phyloP scores from a whole-genome alignment of 2,113 vertebrate genomes.

The Cinclus mexicanus region DNA sequence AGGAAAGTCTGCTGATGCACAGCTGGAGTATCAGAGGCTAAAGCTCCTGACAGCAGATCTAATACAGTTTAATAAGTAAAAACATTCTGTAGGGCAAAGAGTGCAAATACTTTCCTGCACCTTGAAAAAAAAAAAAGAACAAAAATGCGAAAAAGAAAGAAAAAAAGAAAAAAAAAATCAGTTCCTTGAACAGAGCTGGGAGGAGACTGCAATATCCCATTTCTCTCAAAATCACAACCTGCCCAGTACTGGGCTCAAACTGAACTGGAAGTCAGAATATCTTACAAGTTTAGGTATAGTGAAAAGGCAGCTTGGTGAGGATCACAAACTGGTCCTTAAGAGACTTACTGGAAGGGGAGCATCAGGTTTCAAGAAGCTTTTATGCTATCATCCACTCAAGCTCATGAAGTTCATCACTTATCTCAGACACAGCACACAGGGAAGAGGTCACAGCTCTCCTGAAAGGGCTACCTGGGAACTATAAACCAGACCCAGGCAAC shows the following conservation, averaged over 20 bases:
- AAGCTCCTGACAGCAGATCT: background rate
- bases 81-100: background rate
- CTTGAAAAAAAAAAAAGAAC: background rate
- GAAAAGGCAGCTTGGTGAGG: background rate
- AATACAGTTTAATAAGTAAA: background rate
- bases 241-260: background rate
- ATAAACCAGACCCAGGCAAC: background rate
- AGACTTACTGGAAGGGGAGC: background rate
- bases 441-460: background rate
- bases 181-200: background rate
- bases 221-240: background rate
- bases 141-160: background rate
- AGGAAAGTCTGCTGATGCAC: background rate
- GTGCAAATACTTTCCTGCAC: background rate
- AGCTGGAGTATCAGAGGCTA: background rate
- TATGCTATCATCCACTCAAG: background rate
- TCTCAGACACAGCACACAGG: background rate
- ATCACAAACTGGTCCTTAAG: background rate
- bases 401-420: background rate
- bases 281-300: background rate
- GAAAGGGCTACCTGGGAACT: background rate
- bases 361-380: background rate
- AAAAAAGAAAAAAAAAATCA: background rate
- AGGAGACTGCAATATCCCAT: background rate
- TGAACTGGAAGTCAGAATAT: background rate